Conservation (phyloP, 2,797 vertebrate species). For the Brachyrhaphis roseni region DNA sequence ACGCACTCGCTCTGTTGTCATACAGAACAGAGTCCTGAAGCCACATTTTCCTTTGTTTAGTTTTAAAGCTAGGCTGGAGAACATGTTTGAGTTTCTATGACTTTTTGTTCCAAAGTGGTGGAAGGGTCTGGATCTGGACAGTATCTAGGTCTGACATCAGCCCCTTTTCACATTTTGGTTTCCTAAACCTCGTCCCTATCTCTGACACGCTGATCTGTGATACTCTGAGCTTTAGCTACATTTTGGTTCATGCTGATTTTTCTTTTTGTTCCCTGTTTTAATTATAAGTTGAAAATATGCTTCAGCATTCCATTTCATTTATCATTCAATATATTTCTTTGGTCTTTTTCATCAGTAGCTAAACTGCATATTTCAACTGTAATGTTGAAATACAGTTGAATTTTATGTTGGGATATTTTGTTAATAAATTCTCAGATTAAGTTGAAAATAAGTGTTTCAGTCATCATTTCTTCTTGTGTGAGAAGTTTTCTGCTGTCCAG, state of each 20-base stretch:
- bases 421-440: not conserved
- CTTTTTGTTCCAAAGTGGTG: not conserved
- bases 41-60: not conserved
- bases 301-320: not conserved
- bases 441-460: not conserved
- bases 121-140: not conserved
- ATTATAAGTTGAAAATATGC: not conserved
- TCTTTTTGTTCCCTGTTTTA: not conserved
- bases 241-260: too few relatives aligned
- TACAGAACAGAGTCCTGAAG: not conserved
- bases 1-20: not conserved
- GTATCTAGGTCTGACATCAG: too few relatives aligned
- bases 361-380: not conserved
- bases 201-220: not conserved
- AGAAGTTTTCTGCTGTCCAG: not conserved
- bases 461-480: not conserved
- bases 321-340: not conserved
- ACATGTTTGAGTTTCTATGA: not conserved
- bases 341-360: not conserved
- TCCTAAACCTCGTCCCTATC: too few relatives aligned
- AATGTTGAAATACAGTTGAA: not conserved
- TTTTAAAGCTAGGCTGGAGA: not conserved
- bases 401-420: not conserved
- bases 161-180: too few relatives aligned
- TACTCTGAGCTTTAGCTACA: too few relatives aligned